Conservation (phyloP, 2,113 vertebrate genomes). For the Microtus ochrogaster region DNA sequence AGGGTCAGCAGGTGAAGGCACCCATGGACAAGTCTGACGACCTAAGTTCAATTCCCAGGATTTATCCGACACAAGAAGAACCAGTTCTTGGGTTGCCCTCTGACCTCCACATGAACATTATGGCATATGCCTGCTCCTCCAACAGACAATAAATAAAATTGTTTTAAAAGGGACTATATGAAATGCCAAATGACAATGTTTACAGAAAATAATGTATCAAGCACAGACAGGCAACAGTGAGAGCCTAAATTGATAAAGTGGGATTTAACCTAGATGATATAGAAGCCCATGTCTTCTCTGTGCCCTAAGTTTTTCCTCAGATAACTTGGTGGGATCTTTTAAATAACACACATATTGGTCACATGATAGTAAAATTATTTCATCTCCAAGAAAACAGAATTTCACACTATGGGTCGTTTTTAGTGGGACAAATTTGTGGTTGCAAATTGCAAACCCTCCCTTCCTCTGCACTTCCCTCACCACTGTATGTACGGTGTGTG, state of each 20-base stretch:
- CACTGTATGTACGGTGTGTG: neutral
- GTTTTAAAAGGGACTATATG: neutral
- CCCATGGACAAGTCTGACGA: neutral
- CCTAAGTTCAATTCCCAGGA: neutral
- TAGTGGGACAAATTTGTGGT: neutral
- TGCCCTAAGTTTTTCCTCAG: conserved; percentile 21
- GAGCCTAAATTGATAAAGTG: neutral
- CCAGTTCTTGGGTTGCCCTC: neutral
- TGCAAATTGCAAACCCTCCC: conserved; percentile 32
- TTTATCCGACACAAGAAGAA: neutral
- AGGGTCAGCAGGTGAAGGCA: neutral
- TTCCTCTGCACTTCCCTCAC: conserved; percentile 21
- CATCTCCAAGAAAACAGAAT: conserved; percentile 37
- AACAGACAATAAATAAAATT: neutral
- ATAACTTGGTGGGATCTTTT: conserved; percentile 28
- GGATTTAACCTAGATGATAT: conserved; percentile 24
- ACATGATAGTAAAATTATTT: conserved; percentile 31
- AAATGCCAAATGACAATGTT: conserved; percentile 19
- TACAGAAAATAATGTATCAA: conserved; percentile 53
- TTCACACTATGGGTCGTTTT: neutral
- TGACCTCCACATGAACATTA: neutral
- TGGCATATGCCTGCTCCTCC: neutral
- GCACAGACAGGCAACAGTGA: neutral
- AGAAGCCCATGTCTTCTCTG: conserved; percentile 1
- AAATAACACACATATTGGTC: conserved; percentile 29